Evolutionary conservation across 2,797 vertebrate species (phyloP), one percentile per base, ranked within the genome.

Genomic region (Champsocephalus esox): DNA sequence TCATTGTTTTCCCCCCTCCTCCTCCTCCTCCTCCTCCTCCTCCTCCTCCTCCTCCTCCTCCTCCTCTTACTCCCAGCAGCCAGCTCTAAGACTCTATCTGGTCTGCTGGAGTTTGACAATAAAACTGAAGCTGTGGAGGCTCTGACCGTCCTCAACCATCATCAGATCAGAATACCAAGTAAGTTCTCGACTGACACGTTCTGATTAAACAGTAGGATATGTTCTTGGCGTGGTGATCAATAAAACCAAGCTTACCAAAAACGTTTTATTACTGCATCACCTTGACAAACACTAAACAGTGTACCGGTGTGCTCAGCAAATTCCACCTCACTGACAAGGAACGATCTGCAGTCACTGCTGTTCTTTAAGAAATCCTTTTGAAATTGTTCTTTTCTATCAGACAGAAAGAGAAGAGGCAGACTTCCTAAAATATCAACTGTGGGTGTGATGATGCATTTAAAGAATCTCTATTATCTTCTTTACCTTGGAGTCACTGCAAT

Each of bases 161-260:
- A 97, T 89, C 97, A 97, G 95, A 97, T 99, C 91, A 95, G 96
- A 93, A 96, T 97, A 87, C 96, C 96, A 75, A 96, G 97, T 98
- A 93, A 96, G 86, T 63, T 3, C 52, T 56, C 17, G 43, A 1
- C 46, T 34, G 8, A 13, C 12, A 1, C 24, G 1, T 46, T 24
- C 43, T 9, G 24, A 9, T 41, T 5, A 3, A 5, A 28, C 32
- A 10, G 46, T 3, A 14, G 2, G 0, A 44, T 16, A 19, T 51
- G 9, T 55, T 49, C 6, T 38, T 9, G 9, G 8, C 9, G 3
- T 10, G 41, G 19, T 7, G 6, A 49, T 32, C 24, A 12, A 12
- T n/a, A 28, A 3, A 32, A 32, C 11, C 44, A 3, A 12, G 60
- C 19, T 64, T 8, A 9, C 58, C 58, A 44, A 21, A 13, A 21